Conservation (phyloP, 2,113 vertebrate genomes). For the Calonectris borealis region DNA sequence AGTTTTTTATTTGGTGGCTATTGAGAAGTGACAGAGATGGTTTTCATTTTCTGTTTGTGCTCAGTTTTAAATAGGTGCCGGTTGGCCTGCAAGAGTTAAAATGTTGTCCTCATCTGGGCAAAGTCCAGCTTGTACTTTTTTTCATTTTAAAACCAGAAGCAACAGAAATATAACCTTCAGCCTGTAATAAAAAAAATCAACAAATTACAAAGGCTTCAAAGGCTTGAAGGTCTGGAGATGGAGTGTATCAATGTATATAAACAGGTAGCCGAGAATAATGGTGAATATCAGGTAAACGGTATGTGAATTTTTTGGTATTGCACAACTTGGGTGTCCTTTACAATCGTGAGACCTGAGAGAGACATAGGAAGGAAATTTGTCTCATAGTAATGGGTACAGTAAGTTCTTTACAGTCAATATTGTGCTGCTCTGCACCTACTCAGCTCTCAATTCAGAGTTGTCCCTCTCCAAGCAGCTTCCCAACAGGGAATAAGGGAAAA, state of each 20-base stretch:
- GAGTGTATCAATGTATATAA: background rate
- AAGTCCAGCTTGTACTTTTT: background rate
- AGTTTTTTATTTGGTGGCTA: background rate
- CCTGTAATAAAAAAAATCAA: background rate
- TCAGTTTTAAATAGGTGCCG: background rate
- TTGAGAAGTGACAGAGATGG: background rate
- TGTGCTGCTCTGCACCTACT: background rate
- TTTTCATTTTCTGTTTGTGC: background rate
- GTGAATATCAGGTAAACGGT: background rate
- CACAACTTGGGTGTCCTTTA: background rate
- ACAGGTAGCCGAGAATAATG: background rate
- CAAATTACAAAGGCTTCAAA: background rate
- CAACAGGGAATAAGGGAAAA: background rate
- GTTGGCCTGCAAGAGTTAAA: background rate
- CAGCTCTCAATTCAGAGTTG: background rate
- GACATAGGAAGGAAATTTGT: background rate
- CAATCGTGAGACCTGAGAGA: background rate
- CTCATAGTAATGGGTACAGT: background rate
- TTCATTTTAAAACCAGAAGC: background rate
- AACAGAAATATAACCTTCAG: background rate
- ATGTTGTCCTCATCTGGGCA: background rate
- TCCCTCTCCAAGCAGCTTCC: background rate
- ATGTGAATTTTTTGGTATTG: background rate
- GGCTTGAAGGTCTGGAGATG: background rate
- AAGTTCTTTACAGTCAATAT: background rate